Conservation (phyloP, 2,888 invertebrate genomes). For the Seira musarum region DNA sequence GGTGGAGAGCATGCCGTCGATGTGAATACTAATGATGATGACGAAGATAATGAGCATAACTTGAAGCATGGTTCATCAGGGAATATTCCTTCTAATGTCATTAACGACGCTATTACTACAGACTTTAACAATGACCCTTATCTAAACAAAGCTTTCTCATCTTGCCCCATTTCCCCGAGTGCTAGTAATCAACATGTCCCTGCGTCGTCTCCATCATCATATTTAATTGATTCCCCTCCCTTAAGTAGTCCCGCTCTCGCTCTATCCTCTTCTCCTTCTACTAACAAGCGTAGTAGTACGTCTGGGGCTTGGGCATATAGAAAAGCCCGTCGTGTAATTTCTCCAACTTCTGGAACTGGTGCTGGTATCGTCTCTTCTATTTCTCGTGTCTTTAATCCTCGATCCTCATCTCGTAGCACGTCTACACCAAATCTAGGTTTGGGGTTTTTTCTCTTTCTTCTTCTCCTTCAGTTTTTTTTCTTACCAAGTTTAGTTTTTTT, state of each 20-base stretch:
- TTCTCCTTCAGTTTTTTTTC: conserved; percentile 20
- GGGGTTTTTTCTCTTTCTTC: conserved; percentile 43
- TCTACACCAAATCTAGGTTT: conserved; percentile 95
- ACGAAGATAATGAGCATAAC: conserved; percentile 14
- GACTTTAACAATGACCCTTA: background rate
- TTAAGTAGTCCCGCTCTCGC: conserved; percentile 67
- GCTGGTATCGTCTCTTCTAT: conserved; percentile 45
- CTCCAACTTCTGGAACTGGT: conserved; percentile 52
- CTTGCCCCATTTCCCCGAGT: conserved; percentile 19
- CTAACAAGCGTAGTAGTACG: conserved; percentile 72
- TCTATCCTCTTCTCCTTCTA: conserved; percentile 65
- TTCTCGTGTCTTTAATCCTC: conserved; percentile 71
- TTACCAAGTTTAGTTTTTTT: conserved; percentile 25
- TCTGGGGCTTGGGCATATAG: conserved; percentile 78
- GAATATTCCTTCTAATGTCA: background rate
- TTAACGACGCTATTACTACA: background rate
- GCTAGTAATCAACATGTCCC: conserved; percentile 26
- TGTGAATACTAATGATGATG: conserved; percentile 15
- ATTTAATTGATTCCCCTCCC: conserved; percentile 65
- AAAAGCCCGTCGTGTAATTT: conserved; percentile 68
- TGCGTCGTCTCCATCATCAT: background rate
- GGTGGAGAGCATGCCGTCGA: conserved; percentile 19
- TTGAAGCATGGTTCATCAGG: conserved; percentile 24
- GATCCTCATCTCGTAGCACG: conserved; percentile 77
- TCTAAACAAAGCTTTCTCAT: conserved; percentile 15